Base-by-base conservation (phyloP, 2,888 invertebrate genomes). In the Dione juno region DNA sequence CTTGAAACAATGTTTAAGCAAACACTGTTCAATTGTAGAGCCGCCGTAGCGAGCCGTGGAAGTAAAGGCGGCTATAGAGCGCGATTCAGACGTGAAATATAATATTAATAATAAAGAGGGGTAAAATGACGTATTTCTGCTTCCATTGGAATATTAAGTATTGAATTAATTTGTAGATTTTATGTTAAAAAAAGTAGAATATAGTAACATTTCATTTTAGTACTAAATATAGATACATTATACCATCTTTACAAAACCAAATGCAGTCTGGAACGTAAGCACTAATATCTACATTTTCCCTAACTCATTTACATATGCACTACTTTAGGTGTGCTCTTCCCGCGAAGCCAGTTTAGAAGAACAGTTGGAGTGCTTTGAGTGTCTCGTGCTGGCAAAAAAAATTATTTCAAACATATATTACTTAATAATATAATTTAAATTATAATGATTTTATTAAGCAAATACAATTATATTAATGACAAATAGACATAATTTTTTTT, bases 341-440 rank as follows among this genome's bases (percentile, higher is more conserved):
- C 97, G 94, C 96, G 95, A 71, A 97, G 92, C 97, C 97, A 97
- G 88, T 97, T 96, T 75, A 97, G 88, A 63, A 97, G 94, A 74
- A 96, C 96, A 76, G 96, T 96, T 70, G 97, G 95, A 40, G 97
- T 96, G 84, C 96, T 96, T 86, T 97, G 96, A 64, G 95, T 95
- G 82, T 96, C 95, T 81, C 96, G 96, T 78, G 96, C 97, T 97
- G n/a, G 88, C 69, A 94, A 94, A 78, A 70, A 80, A 80, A 79
- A 70, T 43, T 6, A 16, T 40, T 6, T 54, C n/a, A n/a, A n/a
- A n/a, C n/a, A n/a, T n/a, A n/a, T n/a, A n/a, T n/a, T n/a, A n/a
- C n/a, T n/a, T n/a, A n/a, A n/a, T n/a, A n/a, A n/a, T 2, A 48
- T 11, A 11, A 50, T 6, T 48, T 48, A 6, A 48, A 10, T 48